Evolutionary conservation across 1,140 invertebrate species (phyloP).

Genomic region (Zaprionus tsacasi): DNA sequence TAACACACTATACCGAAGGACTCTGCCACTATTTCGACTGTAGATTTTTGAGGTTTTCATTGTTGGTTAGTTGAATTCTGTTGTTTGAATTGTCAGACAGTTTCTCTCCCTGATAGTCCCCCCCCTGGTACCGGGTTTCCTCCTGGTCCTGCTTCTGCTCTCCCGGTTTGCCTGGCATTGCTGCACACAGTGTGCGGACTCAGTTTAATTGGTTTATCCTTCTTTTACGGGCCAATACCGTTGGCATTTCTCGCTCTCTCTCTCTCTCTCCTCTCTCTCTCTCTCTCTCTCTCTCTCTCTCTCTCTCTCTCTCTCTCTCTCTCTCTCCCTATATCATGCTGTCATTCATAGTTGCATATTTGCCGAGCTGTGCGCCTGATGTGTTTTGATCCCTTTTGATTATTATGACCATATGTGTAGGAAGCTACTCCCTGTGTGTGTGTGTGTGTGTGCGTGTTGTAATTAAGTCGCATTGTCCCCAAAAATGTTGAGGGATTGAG

Average conservation of each 20-base stretch:
- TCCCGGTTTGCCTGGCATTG: conserved; percentile 52
- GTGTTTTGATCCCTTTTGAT: conserved; percentile 51
- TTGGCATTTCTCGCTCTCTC: conserved; percentile 4
- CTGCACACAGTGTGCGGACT: conserved; percentile 49
- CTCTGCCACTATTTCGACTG: conserved; percentile 7
- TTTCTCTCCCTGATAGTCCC: too few relatives aligned
- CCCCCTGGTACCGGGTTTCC: not conserved
- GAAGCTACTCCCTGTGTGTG: conserved; percentile 20
- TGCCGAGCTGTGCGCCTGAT: conserved; percentile 20
- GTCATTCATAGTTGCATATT: conserved; percentile 34
- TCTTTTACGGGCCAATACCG: conserved; percentile 47
- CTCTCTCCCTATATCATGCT: not conserved
- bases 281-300: not conserved
- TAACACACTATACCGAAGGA: conserved; percentile 1
- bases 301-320: not conserved
- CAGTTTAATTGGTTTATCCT: conserved; percentile 77
- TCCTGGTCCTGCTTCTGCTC: not conserved
- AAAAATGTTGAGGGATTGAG: conserved; percentile 26
- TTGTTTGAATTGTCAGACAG: conserved; percentile 76
- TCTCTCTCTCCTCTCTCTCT: not conserved
- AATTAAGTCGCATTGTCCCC: conserved; percentile 72
- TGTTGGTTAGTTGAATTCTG: conserved; percentile 78
- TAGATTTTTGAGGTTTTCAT: conserved; percentile 80
- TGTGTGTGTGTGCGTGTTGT: conserved; percentile 46
- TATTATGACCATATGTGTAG: conserved; percentile 32